A percentile compares a stretch with the other conserved stretches of the same genome.
phyloP scores from a whole-genome alignment of 2,797 vertebrate genomes.

The Harpagifer antarcticus region DNA sequence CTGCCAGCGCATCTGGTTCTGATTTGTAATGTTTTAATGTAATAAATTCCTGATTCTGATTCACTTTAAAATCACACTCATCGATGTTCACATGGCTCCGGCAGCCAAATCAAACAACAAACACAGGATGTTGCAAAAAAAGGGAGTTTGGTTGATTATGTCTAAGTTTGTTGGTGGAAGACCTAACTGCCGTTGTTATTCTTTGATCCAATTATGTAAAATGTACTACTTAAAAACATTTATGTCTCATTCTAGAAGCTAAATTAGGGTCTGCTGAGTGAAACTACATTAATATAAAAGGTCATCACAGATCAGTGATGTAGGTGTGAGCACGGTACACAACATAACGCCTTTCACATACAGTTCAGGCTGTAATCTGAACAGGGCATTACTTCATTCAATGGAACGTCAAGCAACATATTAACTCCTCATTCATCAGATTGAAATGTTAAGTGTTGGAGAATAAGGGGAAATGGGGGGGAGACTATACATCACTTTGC shows the following conservation, averaged over 20 bases:
- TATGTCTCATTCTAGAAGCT: not conserved
- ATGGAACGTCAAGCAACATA: constrained; percentile 61
- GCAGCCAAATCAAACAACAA: constrained; percentile 76
- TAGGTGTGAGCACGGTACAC: constrained; percentile 21
- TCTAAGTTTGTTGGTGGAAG: constrained; percentile 39
- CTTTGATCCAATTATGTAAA: constrained; percentile 31
- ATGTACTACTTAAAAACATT: not conserved
- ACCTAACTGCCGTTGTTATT: constrained; percentile 45
- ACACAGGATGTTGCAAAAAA: constrained; percentile 66
- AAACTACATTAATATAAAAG: constrained; percentile 1
- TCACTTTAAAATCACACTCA: constrained; percentile 65
- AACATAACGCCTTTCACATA: constrained; percentile 29
- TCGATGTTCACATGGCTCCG: constrained; percentile 61
- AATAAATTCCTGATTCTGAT: constrained; percentile 59
- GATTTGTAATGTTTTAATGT: constrained; percentile 68
- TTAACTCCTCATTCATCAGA: constrained; percentile 45
- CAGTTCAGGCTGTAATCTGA: constrained; percentile 51
- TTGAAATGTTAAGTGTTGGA: constrained; percentile 62
- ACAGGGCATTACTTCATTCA: constrained; percentile 65
- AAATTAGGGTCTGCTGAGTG: constrained; percentile 12
- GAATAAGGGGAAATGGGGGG: constrained; percentile 84
- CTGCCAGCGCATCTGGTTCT: constrained; percentile 56
- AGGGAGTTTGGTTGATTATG: constrained; percentile 42
- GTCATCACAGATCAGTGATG: constrained; percentile 14
- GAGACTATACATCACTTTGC: constrained; percentile 35